phyloP scores from a whole-genome alignment of 2,888 invertebrate species.

The Petrolisthes manimaculis region DNA sequence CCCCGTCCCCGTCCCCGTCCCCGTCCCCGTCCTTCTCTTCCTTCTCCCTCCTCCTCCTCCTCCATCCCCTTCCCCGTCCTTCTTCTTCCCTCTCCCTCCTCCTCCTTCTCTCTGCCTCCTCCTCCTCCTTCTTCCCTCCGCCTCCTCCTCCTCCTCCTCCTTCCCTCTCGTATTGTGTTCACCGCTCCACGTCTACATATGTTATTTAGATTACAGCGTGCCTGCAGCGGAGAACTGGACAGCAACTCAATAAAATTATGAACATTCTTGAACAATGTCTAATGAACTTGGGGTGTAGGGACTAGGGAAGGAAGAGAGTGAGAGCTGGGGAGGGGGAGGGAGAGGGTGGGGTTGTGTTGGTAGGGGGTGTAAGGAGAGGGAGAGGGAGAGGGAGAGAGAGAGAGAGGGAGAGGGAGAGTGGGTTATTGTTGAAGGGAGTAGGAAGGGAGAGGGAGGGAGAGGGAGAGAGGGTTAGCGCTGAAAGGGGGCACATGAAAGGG shows the following conservation, averaged over 20 bases:
- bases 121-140: background rate
- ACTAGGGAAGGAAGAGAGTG: background rate
- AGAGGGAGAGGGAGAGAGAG: too few relatives aligned
- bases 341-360: background rate
- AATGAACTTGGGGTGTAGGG: background rate
- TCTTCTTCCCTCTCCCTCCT: background rate
- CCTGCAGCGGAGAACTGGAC: conserved; percentile 8
- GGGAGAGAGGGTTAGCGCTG: background rate
- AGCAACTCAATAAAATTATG: conserved; percentile 42
- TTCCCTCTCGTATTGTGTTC: conserved; percentile 9
- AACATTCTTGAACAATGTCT: conserved; percentile 21
- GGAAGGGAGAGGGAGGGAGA: background rate
- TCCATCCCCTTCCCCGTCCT: background rate
- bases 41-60: background rate
- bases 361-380: background rate
- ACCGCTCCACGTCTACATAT: conserved; percentile 23
- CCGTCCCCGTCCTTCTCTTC: background rate
- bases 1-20: background rate
- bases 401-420: too few relatives aligned
- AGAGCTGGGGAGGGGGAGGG: background rate
- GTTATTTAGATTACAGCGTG: conserved; percentile 34
- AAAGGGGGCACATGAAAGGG: too few relatives aligned
- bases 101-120: background rate
- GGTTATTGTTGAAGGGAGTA: background rate
- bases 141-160: background rate